A percentile compares a stretch with the other conserved stretches of the same genome.
Conservation (phyloP, 1,140 invertebrate genomes). For the Drosophila mauritiana region DNA sequence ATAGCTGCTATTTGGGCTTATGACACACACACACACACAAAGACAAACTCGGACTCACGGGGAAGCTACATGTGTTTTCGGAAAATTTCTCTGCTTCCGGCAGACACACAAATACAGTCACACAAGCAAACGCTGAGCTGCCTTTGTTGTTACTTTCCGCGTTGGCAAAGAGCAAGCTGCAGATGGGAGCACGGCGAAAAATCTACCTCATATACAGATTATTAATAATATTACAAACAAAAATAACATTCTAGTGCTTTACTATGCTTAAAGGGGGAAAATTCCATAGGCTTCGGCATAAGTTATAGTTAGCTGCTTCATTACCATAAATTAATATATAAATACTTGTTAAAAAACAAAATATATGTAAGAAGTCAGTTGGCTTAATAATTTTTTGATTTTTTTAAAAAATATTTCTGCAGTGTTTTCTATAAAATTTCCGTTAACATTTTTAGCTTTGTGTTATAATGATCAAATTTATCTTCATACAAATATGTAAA, state of each 20-base stretch:
- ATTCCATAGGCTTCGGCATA: neutral
- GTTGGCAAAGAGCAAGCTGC: constrained; percentile 32
- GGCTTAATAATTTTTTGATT: too few relatives aligned
- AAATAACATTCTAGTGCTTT: neutral
- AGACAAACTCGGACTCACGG: constrained; percentile 13
- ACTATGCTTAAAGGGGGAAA: neutral
- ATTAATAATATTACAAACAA: neutral
- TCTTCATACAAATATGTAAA: too few relatives aligned
- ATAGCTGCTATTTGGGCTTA: constrained; percentile 78
- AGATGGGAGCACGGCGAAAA: neutral
- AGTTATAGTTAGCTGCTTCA: too few relatives aligned
- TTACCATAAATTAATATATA: too few relatives aligned
- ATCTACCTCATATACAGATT: neutral
- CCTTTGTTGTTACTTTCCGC: constrained; percentile 52
- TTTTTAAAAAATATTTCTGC: too few relatives aligned
- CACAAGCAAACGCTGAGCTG: neutral
- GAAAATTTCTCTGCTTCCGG: constrained; percentile 59
- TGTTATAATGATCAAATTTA: too few relatives aligned
- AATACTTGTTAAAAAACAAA: too few relatives aligned
- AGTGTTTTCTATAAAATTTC: too few relatives aligned
- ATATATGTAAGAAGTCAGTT: too few relatives aligned
- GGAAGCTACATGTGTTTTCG: constrained; percentile 51
- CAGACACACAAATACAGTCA: constrained; percentile 33
- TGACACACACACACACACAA: constrained; percentile 43
- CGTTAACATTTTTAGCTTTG: too few relatives aligned